These are phyloP conservation scores for Mormyrus proboscirostris DNA, from an alignment of 2,797 vertebrate genomes.

Conservation along the genomic window DNA sequence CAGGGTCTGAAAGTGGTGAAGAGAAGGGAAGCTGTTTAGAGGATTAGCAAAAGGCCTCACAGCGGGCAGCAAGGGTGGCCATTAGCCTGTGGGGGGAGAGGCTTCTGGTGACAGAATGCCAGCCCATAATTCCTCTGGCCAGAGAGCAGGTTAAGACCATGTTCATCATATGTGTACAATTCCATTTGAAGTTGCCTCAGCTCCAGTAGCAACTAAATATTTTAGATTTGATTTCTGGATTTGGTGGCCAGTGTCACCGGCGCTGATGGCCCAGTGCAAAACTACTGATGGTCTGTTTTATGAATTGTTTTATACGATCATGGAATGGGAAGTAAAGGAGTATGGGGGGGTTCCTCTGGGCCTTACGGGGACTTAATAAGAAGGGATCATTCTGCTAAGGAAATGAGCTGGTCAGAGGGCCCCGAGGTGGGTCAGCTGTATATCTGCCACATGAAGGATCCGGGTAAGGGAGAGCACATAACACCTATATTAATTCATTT, in stretches of 20 bases:
- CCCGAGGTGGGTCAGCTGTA: conserved; percentile 40
- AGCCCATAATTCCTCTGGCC: background rate
- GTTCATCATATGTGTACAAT: background rate
- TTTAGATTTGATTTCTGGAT: conserved; percentile 4
- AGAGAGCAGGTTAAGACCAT: background rate
- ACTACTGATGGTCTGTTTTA: background rate
- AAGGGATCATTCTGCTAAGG: conserved; percentile 25
- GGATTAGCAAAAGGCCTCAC: background rate
- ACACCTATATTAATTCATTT: conserved; percentile 24
- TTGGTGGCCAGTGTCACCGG: background rate
- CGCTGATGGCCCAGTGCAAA: background rate
- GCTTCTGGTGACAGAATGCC: background rate
- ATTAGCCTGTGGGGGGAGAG: background rate
- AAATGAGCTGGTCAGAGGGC: conserved; percentile 20
- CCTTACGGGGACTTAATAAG: background rate
- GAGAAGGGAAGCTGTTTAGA: conserved; percentile 1
- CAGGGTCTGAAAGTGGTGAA: background rate
- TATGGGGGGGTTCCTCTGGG: background rate
- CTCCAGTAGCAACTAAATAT: background rate
- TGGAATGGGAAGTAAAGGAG: background rate
- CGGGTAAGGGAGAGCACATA: conserved; percentile 19
- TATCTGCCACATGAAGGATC: conserved; percentile 41
- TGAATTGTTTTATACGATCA: background rate
- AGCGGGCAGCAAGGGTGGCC: background rate
- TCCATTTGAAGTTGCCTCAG: background rate